These are phyloP conservation scores for Nyctibius grandis DNA, from an alignment of 2,797 vertebrate species.

Conservation along the genomic window DNA sequence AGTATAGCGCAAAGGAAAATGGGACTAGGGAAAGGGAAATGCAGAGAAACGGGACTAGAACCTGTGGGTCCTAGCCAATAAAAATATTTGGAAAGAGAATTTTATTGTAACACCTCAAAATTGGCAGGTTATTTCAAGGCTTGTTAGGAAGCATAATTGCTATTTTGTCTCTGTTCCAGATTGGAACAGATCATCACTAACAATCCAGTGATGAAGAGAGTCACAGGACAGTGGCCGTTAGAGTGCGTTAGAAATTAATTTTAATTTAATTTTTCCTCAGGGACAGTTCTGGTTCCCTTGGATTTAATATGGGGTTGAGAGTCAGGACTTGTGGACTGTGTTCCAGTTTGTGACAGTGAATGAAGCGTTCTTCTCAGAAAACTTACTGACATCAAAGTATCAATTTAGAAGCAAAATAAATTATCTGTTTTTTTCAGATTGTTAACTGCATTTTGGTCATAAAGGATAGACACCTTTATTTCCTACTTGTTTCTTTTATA, in stretches of 20 bases:
- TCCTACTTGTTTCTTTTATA: not conserved
- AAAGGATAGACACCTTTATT: not conserved
- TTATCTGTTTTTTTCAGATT: not conserved
- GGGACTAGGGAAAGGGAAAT: no score
- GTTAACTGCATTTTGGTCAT: not conserved
- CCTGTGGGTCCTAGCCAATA: not conserved
- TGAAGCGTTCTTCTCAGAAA: not conserved
- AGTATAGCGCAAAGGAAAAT: not conserved
- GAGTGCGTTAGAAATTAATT: slow-evolving; percentile 7
- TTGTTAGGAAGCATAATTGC: slow-evolving; percentile 12
- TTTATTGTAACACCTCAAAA: not conserved
- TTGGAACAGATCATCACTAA: slow-evolving; percentile 4
- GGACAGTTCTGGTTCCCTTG: not conserved
- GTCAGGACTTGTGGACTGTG: not conserved
- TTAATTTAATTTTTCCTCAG: slow-evolving; percentile 3
- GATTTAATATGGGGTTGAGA: not conserved
- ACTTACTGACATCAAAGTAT: not conserved
- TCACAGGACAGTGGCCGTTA: not conserved
- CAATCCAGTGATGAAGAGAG: not conserved
- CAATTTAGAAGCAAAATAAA: not conserved
- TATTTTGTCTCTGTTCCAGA: slow-evolving; percentile 41
- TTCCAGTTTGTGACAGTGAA: not conserved
- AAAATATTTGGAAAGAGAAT: not conserved
- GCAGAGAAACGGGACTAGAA: not conserved
- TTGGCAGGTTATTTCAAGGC: not conserved